phyloP scores from a whole-genome alignment of 2,113 vertebrate species.

The Calidris pugnax region DNA sequence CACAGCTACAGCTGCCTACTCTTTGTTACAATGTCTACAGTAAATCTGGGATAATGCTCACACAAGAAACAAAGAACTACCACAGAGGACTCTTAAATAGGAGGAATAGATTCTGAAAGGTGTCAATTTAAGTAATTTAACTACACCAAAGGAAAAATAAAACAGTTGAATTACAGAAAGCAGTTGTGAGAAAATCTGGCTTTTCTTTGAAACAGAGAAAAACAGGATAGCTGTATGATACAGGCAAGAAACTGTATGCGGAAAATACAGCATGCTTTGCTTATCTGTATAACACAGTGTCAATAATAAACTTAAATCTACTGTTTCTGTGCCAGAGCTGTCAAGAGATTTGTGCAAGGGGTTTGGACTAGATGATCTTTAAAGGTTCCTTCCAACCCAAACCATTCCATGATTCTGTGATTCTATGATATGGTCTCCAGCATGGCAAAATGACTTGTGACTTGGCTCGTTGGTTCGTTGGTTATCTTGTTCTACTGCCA shows the following conservation, averaged over 20 bases:
- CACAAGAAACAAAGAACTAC: slow-evolving; percentile 53
- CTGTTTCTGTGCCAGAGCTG: not conserved
- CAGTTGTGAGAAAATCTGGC: not conserved
- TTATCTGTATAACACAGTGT: not conserved
- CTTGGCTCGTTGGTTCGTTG: not conserved
- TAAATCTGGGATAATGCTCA: slow-evolving; percentile 53
- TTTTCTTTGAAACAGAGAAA: not conserved
- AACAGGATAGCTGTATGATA: not conserved
- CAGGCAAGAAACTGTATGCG: not conserved
- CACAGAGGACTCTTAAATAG: slow-evolving; percentile 42
- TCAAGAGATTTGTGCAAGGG: not conserved
- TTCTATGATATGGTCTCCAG: not conserved
- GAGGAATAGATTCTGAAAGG: slow-evolving; percentile 57
- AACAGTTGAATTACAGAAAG: slow-evolving; percentile 39
- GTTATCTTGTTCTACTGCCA: not conserved
- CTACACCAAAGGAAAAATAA: slow-evolving; percentile 56
- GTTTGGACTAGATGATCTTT: not conserved
- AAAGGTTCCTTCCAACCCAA: not conserved
- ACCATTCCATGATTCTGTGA: not conserved
- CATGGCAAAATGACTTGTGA: not conserved
- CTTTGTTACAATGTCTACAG: slow-evolving; percentile 48
- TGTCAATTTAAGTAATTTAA: slow-evolving; percentile 58
- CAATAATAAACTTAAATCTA: not conserved
- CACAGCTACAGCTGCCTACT: slow-evolving; percentile 33
- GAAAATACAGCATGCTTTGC: not conserved